Conservation (phyloP, 2,113 vertebrate genomes). For the Dasypus novemcinctus region DNA sequence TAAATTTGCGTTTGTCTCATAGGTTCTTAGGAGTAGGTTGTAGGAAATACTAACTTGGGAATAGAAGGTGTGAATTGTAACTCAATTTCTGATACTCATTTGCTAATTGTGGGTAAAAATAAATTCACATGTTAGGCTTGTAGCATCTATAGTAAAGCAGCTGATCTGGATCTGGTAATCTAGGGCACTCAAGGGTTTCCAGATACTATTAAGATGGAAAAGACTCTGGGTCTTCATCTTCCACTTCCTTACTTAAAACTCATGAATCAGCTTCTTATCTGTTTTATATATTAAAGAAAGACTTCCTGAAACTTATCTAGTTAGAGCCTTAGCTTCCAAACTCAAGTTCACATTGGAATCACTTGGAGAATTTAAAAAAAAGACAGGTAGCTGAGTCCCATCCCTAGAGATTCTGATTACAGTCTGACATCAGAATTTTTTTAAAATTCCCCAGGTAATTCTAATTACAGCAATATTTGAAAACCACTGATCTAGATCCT, state of each 20-base stretch:
- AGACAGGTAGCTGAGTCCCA: constrained; percentile 1
- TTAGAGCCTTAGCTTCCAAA: neutral
- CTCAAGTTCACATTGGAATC: neutral
- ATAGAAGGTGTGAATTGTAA: neutral
- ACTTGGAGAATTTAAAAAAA: neutral
- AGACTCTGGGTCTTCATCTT: neutral
- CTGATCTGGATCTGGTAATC: neutral
- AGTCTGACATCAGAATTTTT: neutral
- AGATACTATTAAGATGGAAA: neutral
- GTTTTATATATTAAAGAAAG: constrained; percentile 24
- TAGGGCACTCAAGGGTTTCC: neutral
- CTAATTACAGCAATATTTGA: neutral
- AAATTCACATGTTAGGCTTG: neutral
- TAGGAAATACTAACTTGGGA: neutral
- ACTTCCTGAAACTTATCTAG: neutral
- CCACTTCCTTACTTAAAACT: neutral
- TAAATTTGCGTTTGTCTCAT: neutral
- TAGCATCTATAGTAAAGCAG: neutral
- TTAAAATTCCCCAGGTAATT: neutral
- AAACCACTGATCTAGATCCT: neutral
- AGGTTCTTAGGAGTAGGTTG: neutral
- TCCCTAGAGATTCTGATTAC: too few relatives aligned
- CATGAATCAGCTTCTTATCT: neutral
- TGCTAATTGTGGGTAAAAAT: neutral
- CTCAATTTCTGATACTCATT: neutral